Base-by-base conservation (phyloP, 2,113 vertebrate genomes). In the Elaphurus davidianus region DNA sequence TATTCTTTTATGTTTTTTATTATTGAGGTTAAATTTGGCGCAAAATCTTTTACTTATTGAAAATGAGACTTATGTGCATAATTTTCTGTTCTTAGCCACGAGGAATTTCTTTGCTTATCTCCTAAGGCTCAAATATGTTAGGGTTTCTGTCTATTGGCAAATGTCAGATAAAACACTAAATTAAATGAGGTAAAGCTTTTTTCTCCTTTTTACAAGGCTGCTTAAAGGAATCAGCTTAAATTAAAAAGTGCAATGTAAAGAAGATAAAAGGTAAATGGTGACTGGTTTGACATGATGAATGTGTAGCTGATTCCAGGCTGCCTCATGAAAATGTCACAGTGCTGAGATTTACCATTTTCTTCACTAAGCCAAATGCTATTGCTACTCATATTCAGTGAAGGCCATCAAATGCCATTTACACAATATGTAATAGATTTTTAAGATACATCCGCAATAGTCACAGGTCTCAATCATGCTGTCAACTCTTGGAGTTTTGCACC, bases 111-210 rank as follows among this genome's bases (percentile, higher is more conserved):
- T 45, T 90, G 14, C 36, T 90, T 91, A 85, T 82, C 12, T 54
- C 23, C 43, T 47, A 43, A 93, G 23, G 67, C 23, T 60, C 83
- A 90, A 86, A 62, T 23, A 54, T 3, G 47, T 79, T 64, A 82
- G 28, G 2, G 4, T 62, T 84, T 93, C 23, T 45, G 7, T 50
- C 85, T 87, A 14, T 50, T 74, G 2, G 16, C 8, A 93, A 57
- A 4, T 78, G 28, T 64, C 71, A 93, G 40, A 81, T 96, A 78
- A 96, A 94, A 97, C 52, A 87, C 43, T 84, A 64, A 87, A n/a
- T 55, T 54, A 94, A 95, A 74, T 33, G 1, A 87, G 62, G 23
- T 67, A 60, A 45, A 62, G 2, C 14, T 13, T 67, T 59, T 13
- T 52, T 10, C 6, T 6, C 1, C 2, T 11, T 17, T 67, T 71